phyloP scores from a whole-genome alignment of 1,140 invertebrate genomes.

The Babylonia areolata region DNA sequence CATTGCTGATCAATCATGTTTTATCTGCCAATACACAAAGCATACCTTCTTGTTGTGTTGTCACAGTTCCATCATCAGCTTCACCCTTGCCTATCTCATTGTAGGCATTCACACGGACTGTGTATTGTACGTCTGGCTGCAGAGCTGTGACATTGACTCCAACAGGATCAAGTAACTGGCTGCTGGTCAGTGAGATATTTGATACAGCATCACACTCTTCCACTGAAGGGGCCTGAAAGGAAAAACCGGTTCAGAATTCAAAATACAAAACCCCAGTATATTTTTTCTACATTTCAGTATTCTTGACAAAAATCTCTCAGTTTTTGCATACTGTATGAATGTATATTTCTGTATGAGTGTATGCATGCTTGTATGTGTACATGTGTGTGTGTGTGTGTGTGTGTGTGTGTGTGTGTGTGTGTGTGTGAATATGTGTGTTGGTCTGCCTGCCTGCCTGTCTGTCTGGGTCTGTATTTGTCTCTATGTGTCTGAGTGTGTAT shows the following conservation, averaged over 20 bases:
- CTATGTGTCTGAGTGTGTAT: too few species aligned
- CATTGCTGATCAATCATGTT: too few species aligned
- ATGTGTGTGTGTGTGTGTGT: too few species aligned
- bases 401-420: too few species aligned
- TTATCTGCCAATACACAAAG: too few species aligned
- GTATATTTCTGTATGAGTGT: too few species aligned
- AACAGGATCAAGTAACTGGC: background rate
- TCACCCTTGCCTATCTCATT: background rate
- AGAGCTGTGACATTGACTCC: background rate
- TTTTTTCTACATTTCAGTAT: background rate
- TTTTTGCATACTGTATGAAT: too few species aligned
- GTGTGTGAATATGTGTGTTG: too few species aligned
- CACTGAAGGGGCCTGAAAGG: background rate
- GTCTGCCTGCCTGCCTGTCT: too few species aligned
- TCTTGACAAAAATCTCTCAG: background rate
- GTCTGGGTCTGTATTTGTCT: too few species aligned
- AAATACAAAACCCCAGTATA: background rate
- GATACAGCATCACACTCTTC: background rate
- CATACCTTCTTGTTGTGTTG: slow-evolving; percentile 3
- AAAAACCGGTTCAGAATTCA: background rate
- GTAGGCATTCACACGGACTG: background rate
- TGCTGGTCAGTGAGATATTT: background rate
- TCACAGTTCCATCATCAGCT: background rate
- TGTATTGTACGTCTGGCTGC: background rate
- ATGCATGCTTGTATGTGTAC: too few species aligned